A percentile compares a stretch with the other conserved stretches of the same genome.
Evolutionary conservation across 2,797 vertebrate genomes (phyloP).

Genomic region (Onychomys arenicola): DNA sequence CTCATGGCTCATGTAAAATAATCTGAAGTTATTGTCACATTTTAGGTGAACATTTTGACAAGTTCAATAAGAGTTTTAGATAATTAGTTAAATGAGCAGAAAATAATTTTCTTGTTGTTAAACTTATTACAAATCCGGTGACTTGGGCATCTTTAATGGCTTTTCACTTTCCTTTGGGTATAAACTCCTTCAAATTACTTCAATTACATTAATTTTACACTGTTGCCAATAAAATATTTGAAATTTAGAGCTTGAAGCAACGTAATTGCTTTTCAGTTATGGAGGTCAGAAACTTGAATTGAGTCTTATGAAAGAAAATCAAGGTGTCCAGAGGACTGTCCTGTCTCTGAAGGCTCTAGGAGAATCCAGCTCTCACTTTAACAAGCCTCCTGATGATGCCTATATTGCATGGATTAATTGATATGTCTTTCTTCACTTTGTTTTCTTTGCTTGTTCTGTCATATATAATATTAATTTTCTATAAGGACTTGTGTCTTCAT

Average conservation of each 20-base stretch:
- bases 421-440: no score
- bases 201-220: background rate
- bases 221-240: background rate
- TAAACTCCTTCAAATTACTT: background rate
- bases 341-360: background rate
- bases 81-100: background rate
- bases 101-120: background rate
- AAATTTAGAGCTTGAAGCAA: background rate
- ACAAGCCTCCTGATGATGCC: no score
- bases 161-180: background rate
- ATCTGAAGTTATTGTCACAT: background rate
- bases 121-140: background rate
- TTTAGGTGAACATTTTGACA: background rate
- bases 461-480: no score
- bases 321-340: background rate
- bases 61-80: background rate
- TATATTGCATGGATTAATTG: background rate
- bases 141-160: background rate
- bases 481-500: background rate
- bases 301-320: background rate
- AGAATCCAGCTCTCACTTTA: background rate
- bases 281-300: background rate
- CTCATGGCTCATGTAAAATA: background rate
- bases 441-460: background rate
- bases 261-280: background rate